Conservation (phyloP, 2,888 invertebrate genomes). For the Diarsia mendica region DNA sequence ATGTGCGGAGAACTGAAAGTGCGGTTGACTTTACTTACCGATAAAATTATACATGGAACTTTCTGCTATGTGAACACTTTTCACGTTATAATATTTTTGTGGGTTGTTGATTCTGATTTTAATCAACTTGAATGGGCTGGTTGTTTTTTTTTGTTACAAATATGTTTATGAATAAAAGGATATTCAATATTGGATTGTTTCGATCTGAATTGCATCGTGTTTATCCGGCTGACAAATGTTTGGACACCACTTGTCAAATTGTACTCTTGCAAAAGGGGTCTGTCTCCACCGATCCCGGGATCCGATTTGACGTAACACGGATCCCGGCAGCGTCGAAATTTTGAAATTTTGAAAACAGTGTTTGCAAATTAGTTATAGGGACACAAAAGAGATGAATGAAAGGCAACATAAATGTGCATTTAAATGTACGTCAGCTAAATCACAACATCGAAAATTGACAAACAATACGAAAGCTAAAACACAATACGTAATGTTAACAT, state of each 20-base stretch:
- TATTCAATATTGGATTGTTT: not conserved
- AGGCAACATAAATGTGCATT: not conserved
- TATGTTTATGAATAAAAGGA: not conserved
- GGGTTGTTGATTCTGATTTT: slow-evolving; percentile 25
- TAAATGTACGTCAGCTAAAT: not conserved
- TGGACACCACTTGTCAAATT: not conserved
- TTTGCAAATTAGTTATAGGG: not conserved
- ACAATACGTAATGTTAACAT: slow-evolving; percentile 16
- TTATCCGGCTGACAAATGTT: not conserved
- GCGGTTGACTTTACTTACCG: not conserved
- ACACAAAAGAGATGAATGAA: not conserved
- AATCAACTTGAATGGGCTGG: slow-evolving; percentile 14
- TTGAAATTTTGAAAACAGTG: too few species aligned
- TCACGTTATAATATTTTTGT: slow-evolving; percentile 18
- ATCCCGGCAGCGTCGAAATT: too few species aligned
- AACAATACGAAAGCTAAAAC: slow-evolving; percentile 7
- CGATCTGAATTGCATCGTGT: not conserved
- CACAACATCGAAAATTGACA: not conserved
- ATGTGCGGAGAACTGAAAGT: not conserved
- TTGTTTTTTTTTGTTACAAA: not conserved
- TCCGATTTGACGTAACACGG: too few species aligned
- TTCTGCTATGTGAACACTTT: slow-evolving; percentile 20
- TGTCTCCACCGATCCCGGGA: too few species aligned
- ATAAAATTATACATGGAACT: slow-evolving; percentile 10
- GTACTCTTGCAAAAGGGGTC: too few species aligned